Percentiles rank a stretch among this genome's conserved stretches.
Evolutionary conservation across 2,888 invertebrate genomes (phyloP).

Genomic region (Leucophenga montana): DNA sequence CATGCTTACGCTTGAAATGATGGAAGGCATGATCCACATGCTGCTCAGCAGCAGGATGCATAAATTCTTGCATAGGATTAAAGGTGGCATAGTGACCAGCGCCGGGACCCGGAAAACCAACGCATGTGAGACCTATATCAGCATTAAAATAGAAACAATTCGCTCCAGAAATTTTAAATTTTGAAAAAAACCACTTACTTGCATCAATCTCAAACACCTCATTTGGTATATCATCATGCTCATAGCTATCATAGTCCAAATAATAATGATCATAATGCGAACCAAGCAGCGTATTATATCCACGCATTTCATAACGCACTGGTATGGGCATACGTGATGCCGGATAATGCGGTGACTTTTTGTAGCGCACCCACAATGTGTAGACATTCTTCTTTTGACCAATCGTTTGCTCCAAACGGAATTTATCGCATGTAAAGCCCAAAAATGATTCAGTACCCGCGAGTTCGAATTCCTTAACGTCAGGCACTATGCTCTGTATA

Average conservation of each 20-base stretch:
- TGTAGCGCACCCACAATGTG: slow-evolving; percentile 88
- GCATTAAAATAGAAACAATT: neutral
- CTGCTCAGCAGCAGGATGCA: slow-evolving; percentile 82
- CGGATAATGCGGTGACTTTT: slow-evolving; percentile 76
- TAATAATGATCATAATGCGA: slow-evolving; percentile 97
- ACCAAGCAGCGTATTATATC: slow-evolving; percentile 92
- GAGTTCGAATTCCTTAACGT: slow-evolving; percentile 82
- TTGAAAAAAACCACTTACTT: slow-evolving; percentile 74
- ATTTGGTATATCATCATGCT: slow-evolving; percentile 79
- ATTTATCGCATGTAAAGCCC: slow-evolving; percentile 84
- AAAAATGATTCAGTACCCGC: slow-evolving; percentile 81
- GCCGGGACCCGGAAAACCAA: slow-evolving; percentile 92
- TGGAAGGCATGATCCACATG: slow-evolving; percentile 85
- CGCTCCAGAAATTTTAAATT: slow-evolving; percentile 3
- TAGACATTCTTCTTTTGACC: slow-evolving; percentile 91
- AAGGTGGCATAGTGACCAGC: slow-evolving; percentile 86
- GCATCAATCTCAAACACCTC: slow-evolving; percentile 80
- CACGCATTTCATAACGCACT: slow-evolving; percentile 92
- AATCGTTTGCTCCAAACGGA: slow-evolving; percentile 80
- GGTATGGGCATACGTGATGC: slow-evolving; percentile 78
- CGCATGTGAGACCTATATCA: slow-evolving; percentile 78
- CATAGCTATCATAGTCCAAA: slow-evolving; percentile 83
- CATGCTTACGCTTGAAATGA: slow-evolving; percentile 82
- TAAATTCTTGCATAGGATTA: slow-evolving; percentile 94
- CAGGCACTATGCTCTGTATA: slow-evolving; percentile 87